A percentile compares a stretch with the other conserved stretches of the same genome.
Conservation (phyloP, 1,140 invertebrate species). For the Ladona fulva region DNA sequence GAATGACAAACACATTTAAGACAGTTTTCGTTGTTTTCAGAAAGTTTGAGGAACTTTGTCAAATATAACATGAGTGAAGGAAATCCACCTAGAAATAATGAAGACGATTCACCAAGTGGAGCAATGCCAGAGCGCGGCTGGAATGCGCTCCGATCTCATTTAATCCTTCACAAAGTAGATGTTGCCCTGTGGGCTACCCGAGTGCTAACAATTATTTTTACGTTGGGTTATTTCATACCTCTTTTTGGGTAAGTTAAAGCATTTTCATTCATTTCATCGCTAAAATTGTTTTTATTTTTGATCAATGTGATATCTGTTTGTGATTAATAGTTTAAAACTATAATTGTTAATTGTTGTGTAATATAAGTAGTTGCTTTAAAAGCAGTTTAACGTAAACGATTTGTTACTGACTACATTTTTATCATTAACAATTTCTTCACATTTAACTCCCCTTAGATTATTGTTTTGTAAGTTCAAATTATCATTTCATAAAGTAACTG, state of each 20-base stretch:
- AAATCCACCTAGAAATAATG: background rate
- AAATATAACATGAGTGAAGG: background rate
- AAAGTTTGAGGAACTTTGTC: too few species aligned
- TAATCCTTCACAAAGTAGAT: conserved; percentile 74
- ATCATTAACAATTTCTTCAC: too few species aligned
- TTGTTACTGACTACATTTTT: too few species aligned
- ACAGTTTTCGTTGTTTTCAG: too few species aligned
- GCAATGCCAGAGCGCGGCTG: conserved; percentile 27
- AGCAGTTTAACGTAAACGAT: too few species aligned
- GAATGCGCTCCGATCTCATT: conserved; percentile 56
- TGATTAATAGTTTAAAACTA: too few species aligned
- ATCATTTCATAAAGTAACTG: too few species aligned
- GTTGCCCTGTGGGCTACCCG: conserved; percentile 74
- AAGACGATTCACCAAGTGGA: background rate
- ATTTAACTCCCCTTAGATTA: too few species aligned
- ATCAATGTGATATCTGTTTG: background rate
- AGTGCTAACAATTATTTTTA: conserved; percentile 70
- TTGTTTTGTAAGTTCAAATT: too few species aligned
- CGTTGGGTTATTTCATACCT: conserved; percentile 74
- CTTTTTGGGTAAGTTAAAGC: conserved; percentile 75
- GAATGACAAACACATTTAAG: too few species aligned
- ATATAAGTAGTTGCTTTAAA: too few species aligned
- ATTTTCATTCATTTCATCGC: background rate
- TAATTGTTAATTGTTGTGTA: too few species aligned
- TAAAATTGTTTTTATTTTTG: conserved; percentile 11